phyloP scores from a whole-genome alignment of 53 echinoderm and acorn worm species.

The Antedon mediterranea region DNA sequence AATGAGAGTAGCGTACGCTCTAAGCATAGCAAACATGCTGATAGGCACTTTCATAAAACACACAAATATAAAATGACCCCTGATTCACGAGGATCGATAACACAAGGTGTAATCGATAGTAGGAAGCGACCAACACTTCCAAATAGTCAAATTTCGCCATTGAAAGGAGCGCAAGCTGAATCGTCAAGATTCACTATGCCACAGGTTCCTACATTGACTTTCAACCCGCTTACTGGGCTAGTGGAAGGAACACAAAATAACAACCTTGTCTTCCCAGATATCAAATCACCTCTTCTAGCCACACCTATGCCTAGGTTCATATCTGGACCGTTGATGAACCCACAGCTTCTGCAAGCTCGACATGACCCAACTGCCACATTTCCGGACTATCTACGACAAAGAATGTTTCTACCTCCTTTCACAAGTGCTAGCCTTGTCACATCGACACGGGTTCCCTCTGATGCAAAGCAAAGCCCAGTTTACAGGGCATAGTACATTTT shows the following conservation, averaged over 20 bases:
- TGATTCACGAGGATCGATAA: conserved; percentile 81
- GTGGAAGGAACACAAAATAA: conserved; percentile 15
- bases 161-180: conserved; percentile 12
- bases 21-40: not conserved
- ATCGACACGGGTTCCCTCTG: conserved; percentile 15
- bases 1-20: not conserved
- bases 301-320: conserved; percentile 18
- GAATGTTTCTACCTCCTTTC: not conserved
- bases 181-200: conserved; percentile 16
- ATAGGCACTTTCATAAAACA: not conserved
- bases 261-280: conserved; percentile 21
- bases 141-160: conserved; percentile 1
- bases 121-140: conserved; percentile 8
- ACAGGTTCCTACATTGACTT: conserved; percentile 20
- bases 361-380: not conserved
- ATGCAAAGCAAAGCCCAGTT: conserved; percentile 10
- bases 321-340: conserved; percentile 24
- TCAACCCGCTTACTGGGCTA: conserved; percentile 17
- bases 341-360: conserved; percentile 6
- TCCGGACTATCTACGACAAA: not conserved
- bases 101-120: conserved; percentile 85
- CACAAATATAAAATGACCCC: conserved; percentile 76
- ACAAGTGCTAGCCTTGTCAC: not conserved
- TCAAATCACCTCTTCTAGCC: conserved; percentile 15
- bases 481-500: not conserved